Evolutionary conservation across 2,113 vertebrate species (phyloP), one percentile per base, ranked within the genome.

Genomic region (Nicator chloris): DNA sequence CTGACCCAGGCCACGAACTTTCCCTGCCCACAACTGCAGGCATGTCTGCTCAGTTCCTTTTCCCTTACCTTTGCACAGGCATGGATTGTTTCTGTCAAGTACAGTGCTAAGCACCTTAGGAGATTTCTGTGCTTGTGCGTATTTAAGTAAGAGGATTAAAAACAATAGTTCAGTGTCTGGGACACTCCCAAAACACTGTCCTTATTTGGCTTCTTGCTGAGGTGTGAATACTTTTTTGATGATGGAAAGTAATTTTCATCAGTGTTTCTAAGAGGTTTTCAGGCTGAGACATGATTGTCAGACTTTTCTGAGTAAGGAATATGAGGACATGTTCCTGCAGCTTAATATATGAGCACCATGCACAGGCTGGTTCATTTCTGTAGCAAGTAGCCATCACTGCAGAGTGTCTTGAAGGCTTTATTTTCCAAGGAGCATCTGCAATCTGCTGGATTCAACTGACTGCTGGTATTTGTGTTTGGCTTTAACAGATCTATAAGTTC

Each of bases 121-220:
- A 97, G 90, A 83, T 96, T 95, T 92, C 82, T 88, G 92, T 75
- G 69, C 82, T 88, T 86, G 61, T 84, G 72, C 28, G 4, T 75
- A 77, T 94, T 95, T 93, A 75, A 86, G 79, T 82, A 96, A 96
- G 93, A 94, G 82, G 93, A 94, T 95, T 96, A 93, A 94, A 96
- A 86, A 77, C 88, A 90, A 88, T 90, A 93, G 40, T 65, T 92
- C 72, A 54, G 31, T 95, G 93, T 96, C 85, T 93, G 90, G 87
- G 85, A 79, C 65, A 19, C 85, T 92, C 92, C 90, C 80, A 60
- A 89, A 90, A 59, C 56, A 13, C 79, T 92, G 82, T 93, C 92
- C 90, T 88, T 86, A 86, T 83, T 94, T 94, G 90, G 60, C 85
- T 94, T 90, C 68, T 93, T 94, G 80, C 76, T 81, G 82, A 96